A percentile compares a stretch with the other conserved stretches of the same genome.
Conservation (phyloP, 2,888 invertebrate species). For the Elaeidobius kamerunicus region DNA sequence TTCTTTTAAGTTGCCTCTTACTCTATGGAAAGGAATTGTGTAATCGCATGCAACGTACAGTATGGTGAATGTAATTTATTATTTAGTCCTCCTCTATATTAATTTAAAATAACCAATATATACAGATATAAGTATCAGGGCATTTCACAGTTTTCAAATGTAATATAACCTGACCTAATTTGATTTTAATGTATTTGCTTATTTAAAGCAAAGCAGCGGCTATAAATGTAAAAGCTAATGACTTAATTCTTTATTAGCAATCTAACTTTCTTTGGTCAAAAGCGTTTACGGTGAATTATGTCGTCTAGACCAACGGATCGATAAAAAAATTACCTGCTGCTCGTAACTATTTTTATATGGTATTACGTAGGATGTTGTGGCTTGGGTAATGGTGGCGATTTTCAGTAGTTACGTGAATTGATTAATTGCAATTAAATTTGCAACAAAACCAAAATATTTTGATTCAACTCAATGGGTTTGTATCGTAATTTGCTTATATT, state of each 20-base stretch:
- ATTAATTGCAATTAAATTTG: background rate
- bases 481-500: too few relatives aligned
- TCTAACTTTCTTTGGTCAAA: slow-evolving; percentile 10
- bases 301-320: slow-evolving; percentile 12
- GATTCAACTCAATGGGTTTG: too few relatives aligned
- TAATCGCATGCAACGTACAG: slow-evolving; percentile 18
- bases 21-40: too few relatives aligned
- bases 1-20: slow-evolving; percentile 20
- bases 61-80: background rate
- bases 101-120: too few relatives aligned
- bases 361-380: background rate
- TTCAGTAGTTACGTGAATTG: background rate
- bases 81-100: background rate
- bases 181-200: too few relatives aligned
- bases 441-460: too few relatives aligned
- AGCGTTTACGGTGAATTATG: slow-evolving; percentile 16
- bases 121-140: too few relatives aligned
- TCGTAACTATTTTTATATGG: background rate
- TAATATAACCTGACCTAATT: too few relatives aligned
- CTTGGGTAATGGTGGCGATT: too few relatives aligned
- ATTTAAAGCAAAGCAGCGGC: too few relatives aligned
- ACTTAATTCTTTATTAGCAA: slow-evolving; percentile 5
- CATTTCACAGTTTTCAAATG: too few relatives aligned
- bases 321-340: slow-evolving; percentile 5
- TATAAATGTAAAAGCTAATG: slow-evolving; percentile 12